Evolutionary conservation across 2,888 invertebrate genomes (phyloP).

Genomic region (Cheilosia soror): DNA sequence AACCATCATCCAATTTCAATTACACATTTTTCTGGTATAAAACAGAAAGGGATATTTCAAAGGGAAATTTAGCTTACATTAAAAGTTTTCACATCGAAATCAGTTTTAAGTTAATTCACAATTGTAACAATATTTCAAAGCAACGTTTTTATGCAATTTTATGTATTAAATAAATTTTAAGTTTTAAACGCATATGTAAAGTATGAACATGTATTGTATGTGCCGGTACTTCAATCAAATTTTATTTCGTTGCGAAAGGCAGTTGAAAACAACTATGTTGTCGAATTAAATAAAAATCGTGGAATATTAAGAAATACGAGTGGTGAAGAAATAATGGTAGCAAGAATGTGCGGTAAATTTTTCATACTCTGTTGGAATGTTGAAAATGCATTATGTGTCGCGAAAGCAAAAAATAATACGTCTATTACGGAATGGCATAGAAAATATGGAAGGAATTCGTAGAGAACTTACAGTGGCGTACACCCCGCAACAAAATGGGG

Average conservation of each 20-base stretch:
- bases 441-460: conserved; percentile 45
- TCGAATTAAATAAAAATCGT: conserved; percentile 2
- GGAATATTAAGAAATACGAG: conserved; percentile 12
- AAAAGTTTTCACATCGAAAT: no score
- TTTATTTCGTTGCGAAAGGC: conserved; percentile 44
- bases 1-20: no score
- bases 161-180: no score
- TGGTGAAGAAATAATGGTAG: conserved; percentile 6
- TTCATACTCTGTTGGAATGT: not conserved
- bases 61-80: no score
- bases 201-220: conserved; percentile 51
- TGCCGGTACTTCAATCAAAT: conserved; percentile 43
- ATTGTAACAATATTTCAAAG: no score
- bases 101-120: no score
- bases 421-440: conserved; percentile 18
- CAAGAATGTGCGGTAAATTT: conserved; percentile 13
- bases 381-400: not conserved
- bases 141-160: no score
- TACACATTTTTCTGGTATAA: no score
- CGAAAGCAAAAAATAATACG: not conserved
- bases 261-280: conserved; percentile 13
- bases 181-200: no score
- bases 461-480: conserved; percentile 47
- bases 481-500: conserved; percentile 73
- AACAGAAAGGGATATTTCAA: no score